Percentiles rank a stretch among this genome's conserved stretches.
Evolutionary conservation across 2,888 invertebrate genomes (phyloP).

Genomic region (Patella depressa): DNA sequence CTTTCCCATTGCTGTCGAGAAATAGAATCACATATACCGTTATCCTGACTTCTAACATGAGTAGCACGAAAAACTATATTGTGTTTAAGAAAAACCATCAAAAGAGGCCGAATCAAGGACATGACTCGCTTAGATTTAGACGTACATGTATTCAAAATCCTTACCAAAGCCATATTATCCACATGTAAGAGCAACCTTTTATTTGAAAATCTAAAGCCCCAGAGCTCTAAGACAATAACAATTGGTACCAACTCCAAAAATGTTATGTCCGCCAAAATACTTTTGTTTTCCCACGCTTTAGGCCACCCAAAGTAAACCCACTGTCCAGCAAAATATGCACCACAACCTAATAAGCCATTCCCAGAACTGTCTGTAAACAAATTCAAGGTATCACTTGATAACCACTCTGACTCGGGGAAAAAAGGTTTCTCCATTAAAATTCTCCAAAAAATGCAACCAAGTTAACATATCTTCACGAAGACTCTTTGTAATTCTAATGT

Average conservation of each 20-base stretch:
- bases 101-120: slow-evolving; percentile 24
- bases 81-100: background rate
- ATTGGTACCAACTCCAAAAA: background rate
- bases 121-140: slow-evolving; percentile 25
- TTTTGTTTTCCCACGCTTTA: background rate
- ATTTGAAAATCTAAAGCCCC: background rate
- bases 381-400: slow-evolving; percentile 18
- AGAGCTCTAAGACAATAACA: slow-evolving; percentile 14
- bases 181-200: background rate
- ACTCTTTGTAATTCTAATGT: background rate
- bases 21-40: slow-evolving; percentile 27
- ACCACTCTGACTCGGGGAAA: slow-evolving; percentile 21
- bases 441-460: background rate
- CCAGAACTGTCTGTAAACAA: too few relatives aligned
- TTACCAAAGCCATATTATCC: slow-evolving; percentile 29
- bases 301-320: slow-evolving; percentile 23
- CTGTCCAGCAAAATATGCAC: slow-evolving; percentile 18
- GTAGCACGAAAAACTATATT: background rate
- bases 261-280: slow-evolving; percentile 17
- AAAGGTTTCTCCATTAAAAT: background rate
- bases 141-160: slow-evolving; percentile 23
- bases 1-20: slow-evolving; percentile 22
- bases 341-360: slow-evolving; percentile 10
- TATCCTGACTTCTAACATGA: slow-evolving; percentile 2
- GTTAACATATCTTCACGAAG: background rate